These are phyloP conservation scores for Mesorhabditis belari DNA, from an alignment of 2,888 invertebrate species.

Conservation along the genomic window DNA sequence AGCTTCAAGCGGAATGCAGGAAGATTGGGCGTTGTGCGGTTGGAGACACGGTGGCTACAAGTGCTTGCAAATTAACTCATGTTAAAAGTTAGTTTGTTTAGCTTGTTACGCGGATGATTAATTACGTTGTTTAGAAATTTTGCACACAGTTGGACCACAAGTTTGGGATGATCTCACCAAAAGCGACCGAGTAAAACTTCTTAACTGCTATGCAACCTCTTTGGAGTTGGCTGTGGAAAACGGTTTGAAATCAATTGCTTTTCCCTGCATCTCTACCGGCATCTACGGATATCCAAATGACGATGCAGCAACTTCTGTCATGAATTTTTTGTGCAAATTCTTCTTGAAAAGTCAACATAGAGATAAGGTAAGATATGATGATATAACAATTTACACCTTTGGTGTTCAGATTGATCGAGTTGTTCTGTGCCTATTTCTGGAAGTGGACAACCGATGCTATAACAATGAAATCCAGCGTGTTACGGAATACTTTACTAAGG, in stretches of 20 bases:
- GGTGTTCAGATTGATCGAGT: slow-evolving; percentile 19
- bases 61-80: slow-evolving; percentile 69
- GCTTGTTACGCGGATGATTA: not conserved
- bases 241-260: slow-evolving; percentile 66
- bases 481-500: too few species aligned
- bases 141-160: slow-evolving; percentile 79
- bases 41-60: slow-evolving; percentile 77
- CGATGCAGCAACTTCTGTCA: slow-evolving; percentile 62
- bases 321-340: slow-evolving; percentile 13
- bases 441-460: slow-evolving; percentile 15
- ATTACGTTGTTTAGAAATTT: slow-evolving; percentile 67
- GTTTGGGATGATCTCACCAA: slow-evolving; percentile 8
- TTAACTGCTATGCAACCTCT: slow-evolving; percentile 68
- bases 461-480: too few species aligned
- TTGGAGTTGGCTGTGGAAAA: slow-evolving; percentile 59
- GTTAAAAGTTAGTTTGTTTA: slow-evolving; percentile 65
- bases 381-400: not conserved
- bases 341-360: slow-evolving; percentile 5
- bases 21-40: slow-evolving; percentile 69
- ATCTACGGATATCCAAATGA: slow-evolving; percentile 78
- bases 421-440: slow-evolving; percentile 21
- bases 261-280: slow-evolving; percentile 87
- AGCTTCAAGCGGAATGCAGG: slow-evolving; percentile 64
- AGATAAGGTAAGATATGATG: slow-evolving; percentile 5
- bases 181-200: slow-evolving; percentile 64